phyloP scores from a whole-genome alignment of 2,797 vertebrate species.

The Falco novaeseelandiae region DNA sequence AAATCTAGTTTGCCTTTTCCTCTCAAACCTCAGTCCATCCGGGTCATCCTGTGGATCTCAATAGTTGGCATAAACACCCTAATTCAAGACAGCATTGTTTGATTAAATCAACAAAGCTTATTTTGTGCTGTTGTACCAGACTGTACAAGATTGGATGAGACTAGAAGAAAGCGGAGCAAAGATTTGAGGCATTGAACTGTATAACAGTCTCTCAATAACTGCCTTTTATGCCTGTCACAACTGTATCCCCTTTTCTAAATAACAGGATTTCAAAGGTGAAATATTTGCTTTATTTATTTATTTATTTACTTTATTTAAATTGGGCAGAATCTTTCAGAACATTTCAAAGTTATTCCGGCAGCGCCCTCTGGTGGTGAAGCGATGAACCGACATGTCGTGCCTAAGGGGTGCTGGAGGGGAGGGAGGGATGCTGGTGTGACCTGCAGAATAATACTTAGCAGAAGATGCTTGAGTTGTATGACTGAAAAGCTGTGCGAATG shows the following conservation, averaged over 20 bases:
- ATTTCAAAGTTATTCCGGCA: background rate
- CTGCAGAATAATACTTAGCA: background rate
- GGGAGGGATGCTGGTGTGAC: background rate
- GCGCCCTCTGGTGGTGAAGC: conserved; percentile 53
- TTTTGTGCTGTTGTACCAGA: conserved; percentile 5
- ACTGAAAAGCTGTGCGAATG: background rate
- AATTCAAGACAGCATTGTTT: background rate
- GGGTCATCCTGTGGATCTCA: background rate
- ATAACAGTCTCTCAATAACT: background rate
- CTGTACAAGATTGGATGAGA: background rate
- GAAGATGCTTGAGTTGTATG: background rate
- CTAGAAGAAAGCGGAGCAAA: background rate
- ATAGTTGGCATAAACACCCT: conserved; percentile 1
- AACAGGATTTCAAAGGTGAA: background rate
- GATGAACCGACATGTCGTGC: background rate
- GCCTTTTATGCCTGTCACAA: background rate
- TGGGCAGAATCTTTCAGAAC: background rate
- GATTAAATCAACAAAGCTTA: conserved; percentile 41
- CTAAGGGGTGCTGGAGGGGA: background rate
- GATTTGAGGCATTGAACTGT: background rate
- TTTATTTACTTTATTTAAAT: background rate
- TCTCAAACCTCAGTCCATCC: background rate
- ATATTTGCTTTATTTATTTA: background rate
- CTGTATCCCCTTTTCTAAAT: background rate
- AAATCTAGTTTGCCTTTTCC: conserved; percentile 13